Evolutionary conservation across 2,888 invertebrate genomes (phyloP), one percentile per base, ranked within the genome.

Genomic region (Frankliniella intonsa): DNA sequence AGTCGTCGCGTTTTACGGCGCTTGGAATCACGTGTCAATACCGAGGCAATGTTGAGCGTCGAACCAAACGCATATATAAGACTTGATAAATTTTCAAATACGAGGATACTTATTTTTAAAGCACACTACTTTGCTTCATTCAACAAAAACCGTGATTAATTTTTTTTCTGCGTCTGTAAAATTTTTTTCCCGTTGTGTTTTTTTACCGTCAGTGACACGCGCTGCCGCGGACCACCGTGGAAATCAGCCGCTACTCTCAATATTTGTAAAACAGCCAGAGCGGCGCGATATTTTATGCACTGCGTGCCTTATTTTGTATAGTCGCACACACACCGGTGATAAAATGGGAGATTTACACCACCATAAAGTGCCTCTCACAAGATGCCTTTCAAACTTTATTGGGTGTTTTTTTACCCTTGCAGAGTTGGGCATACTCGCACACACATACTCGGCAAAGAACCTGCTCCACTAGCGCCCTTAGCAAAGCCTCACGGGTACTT

Each of bases 261-360:
- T 76, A 76, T 76, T 76, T 76, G 69, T 62, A 62, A 62, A 62
- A 62, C 62, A n/a, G 8, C 25, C 69, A 12, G 69, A 25, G 69
- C 38, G 38, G 38, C 55, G 55, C 55, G 55, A 55, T 76, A 76
- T 25, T 76, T 76, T 25, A 76, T 22, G 69, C 69, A 12, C 69
- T 8, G 12, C 69, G 65, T 22, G 69, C 69, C 11, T 76, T 76
- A 76, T 76, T 76, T 22, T 25, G 69, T 76, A 25, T 12, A 76
- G 69, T 76, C 69, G 69, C 69, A 76, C 69, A 69, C 69, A 76
- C 69, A 9, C 22, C 69, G 69, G 69, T 22, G 69, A 76, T 76
- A 76, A 76, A 76, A 76, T 76, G 69, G 69, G 69, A 76, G 69
- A 76, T 76, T 76, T 76, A 76, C 69, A 14, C 62, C 62, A 22